Conservation (phyloP, 2,888 invertebrate species). For the Brachycybe producta region DNA sequence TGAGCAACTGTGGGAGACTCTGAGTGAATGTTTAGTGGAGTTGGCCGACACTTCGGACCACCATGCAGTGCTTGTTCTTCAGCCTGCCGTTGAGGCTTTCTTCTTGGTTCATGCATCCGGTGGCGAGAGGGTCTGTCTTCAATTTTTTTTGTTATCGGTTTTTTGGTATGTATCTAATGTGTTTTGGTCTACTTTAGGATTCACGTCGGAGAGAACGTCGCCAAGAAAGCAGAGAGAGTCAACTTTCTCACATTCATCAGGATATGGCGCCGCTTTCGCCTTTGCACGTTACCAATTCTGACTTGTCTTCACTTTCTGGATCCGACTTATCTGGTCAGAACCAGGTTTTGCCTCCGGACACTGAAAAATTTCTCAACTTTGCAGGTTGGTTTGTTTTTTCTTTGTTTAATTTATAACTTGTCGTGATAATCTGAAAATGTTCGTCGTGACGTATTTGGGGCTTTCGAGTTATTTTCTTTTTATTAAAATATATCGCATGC, state of each 20-base stretch:
- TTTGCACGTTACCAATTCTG: slow-evolving; percentile 19
- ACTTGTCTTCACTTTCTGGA: not conserved
- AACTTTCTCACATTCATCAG: slow-evolving; percentile 36
- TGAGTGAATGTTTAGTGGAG: slow-evolving; percentile 63
- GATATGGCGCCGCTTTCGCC: slow-evolving; percentile 30
- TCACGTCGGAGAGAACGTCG: slow-evolving; percentile 22
- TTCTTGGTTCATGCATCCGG: slow-evolving; percentile 70
- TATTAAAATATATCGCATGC: too few species aligned
- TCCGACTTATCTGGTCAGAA: not conserved
- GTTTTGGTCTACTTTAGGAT: slow-evolving; percentile 12
- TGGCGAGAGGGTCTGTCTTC: slow-evolving; percentile 30
- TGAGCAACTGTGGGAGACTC: slow-evolving; percentile 59
- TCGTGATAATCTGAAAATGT: too few species aligned
- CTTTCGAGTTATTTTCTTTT: too few species aligned
- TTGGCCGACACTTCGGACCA: slow-evolving; percentile 71
- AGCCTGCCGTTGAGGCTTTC: slow-evolving; percentile 80
- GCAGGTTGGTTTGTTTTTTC: too few species aligned
- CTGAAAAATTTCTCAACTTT: slow-evolving; percentile 64
- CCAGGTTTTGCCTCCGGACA: slow-evolving; percentile 42
- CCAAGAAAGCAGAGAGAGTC: slow-evolving; percentile 35
- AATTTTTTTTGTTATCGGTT: too few species aligned
- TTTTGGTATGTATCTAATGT: not conserved
- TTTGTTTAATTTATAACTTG: too few species aligned
- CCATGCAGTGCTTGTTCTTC: slow-evolving; percentile 71
- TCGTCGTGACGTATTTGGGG: too few species aligned